A percentile compares a stretch with the other conserved stretches of the same genome.
Evolutionary conservation across 2,113 vertebrate species (phyloP).

Genomic region (Lonchura striata): DNA sequence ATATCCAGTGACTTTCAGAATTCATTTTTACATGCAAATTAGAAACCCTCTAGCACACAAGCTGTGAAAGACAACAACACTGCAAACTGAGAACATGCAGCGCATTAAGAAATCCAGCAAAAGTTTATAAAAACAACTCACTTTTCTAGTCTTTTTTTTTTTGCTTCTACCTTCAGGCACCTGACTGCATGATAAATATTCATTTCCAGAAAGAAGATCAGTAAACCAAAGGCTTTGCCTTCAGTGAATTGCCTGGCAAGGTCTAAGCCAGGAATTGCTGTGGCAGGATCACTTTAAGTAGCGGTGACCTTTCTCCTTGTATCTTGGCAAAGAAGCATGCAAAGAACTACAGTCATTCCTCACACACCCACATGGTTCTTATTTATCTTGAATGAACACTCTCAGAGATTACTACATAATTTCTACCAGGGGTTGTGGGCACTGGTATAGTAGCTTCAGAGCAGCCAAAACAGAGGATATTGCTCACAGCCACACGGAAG

Average conservation of each 20-base stretch:
- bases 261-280: background rate
- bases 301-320: background rate
- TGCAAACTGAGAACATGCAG: background rate
- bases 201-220: background rate
- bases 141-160: background rate
- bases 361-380: slow-evolving; percentile 16
- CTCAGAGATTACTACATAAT: slow-evolving; percentile 33
- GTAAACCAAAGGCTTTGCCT: background rate
- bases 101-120: background rate
- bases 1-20: slow-evolving; percentile 21
- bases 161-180: background rate
- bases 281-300: background rate
- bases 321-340: background rate
- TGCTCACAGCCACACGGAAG: background rate
- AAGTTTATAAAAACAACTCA: slow-evolving; percentile 2
- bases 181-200: background rate
- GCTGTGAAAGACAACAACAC: background rate
- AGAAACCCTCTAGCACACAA: background rate
- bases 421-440: background rate
- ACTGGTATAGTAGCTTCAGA: background rate
- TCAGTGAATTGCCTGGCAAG: background rate
- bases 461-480: background rate
- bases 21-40: slow-evolving; percentile 17
- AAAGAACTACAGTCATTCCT: background rate
- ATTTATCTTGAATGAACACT: slow-evolving; percentile 49